phyloP scores from a whole-genome alignment of 1,140 invertebrate genomes.

The Megalonaias nervosa region DNA sequence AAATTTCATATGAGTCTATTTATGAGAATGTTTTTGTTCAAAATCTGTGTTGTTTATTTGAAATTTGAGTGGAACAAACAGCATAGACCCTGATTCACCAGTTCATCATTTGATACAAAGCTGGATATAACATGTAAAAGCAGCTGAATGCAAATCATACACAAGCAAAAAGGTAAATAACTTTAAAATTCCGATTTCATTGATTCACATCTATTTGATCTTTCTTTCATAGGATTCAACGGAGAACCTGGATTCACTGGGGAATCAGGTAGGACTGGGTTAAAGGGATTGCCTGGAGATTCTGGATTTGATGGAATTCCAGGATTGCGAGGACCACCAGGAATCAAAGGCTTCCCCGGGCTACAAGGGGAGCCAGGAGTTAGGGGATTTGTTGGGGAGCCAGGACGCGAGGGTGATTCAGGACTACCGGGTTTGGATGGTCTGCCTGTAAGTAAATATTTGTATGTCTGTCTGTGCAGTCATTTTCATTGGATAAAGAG shows the following conservation, averaged over 20 bases:
- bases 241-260: slow-evolving; percentile 45
- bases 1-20: too few species aligned
- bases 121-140: too few species aligned
- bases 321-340: slow-evolving; percentile 74
- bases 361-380: slow-evolving; percentile 31
- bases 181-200: not conserved
- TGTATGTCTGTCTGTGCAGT: too few species aligned
- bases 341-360: slow-evolving; percentile 51
- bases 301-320: slow-evolving; percentile 72
- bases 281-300: slow-evolving; percentile 45
- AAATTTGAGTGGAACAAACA: too few species aligned
- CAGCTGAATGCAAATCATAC: too few species aligned
- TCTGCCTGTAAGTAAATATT: slow-evolving; percentile 33
- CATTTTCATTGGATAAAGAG: too few species aligned
- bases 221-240: slow-evolving; percentile 24
- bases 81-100: too few species aligned
- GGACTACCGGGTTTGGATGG: slow-evolving; percentile 45
- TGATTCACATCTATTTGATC: not conserved
- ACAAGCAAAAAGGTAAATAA: too few species aligned
- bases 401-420: slow-evolving; percentile 31
- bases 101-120: too few species aligned
- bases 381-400: slow-evolving; percentile 24
- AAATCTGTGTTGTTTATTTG: too few species aligned
- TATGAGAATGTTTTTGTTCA: too few species aligned
- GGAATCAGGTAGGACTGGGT: slow-evolving; percentile 41